Evolutionary conservation across 1,140 invertebrate species (phyloP).

Genomic region (Heliconius melpomene): DNA sequence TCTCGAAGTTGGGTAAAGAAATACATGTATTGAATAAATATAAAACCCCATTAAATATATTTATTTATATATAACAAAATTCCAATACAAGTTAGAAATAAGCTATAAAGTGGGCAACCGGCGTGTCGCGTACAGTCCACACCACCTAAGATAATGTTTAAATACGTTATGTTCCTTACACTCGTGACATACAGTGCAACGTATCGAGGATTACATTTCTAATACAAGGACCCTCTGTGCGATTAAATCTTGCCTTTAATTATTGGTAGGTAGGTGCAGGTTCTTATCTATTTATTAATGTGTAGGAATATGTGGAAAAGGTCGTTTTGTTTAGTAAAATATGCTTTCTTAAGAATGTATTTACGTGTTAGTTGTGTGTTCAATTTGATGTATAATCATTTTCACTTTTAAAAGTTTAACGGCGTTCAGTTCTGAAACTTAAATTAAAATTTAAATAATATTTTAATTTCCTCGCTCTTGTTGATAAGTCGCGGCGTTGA

Average conservation of each 20-base stretch:
- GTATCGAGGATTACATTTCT: conserved; percentile 12
- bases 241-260: conserved; percentile 15
- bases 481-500: too few relatives aligned
- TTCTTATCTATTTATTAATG: background rate
- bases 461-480: too few relatives aligned
- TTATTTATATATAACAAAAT: background rate
- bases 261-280: background rate
- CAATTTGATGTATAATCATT: too few relatives aligned
- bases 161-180: conserved; percentile 32
- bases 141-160: conserved; percentile 35
- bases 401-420: too few relatives aligned
- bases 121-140: conserved; percentile 27
- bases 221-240: background rate
- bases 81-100: background rate
- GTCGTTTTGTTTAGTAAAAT: too few relatives aligned
- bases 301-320: background rate
- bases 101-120: conserved; percentile 4
- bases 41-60: background rate
- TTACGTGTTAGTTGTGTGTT: too few relatives aligned
- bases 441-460: too few relatives aligned
- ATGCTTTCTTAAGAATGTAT: too few relatives aligned
- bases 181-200: conserved; percentile 9
- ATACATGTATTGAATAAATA: background rate
- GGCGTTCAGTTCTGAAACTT: too few relatives aligned
- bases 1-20: too few relatives aligned